phyloP scores from a whole-genome alignment of 1,140 invertebrate genomes.

The Drosophila sturtevanti region DNA sequence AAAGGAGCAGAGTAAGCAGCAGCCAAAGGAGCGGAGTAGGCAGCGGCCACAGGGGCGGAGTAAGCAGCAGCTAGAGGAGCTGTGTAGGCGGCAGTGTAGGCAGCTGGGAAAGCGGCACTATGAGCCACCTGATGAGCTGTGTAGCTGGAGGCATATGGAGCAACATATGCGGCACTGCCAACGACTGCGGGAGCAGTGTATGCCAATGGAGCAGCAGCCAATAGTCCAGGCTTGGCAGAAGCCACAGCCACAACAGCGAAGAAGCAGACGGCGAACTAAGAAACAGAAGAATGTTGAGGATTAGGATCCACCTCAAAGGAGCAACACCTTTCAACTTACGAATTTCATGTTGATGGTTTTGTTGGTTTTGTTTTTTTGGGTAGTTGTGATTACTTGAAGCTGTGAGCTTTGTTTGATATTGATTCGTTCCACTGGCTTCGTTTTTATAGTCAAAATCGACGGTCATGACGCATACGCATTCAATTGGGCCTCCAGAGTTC shows the following conservation, averaged over 20 bases:
- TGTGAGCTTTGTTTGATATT: conserved; percentile 65
- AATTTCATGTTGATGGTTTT: conserved; percentile 74
- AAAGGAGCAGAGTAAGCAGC: conserved; percentile 73
- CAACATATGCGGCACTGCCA: conserved; percentile 82
- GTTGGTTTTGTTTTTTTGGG: conserved; percentile 21
- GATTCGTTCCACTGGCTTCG: conserved; percentile 2
- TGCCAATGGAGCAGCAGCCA: conserved; percentile 77
- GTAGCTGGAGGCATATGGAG: conserved; percentile 82
- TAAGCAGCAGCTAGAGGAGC: conserved; percentile 41
- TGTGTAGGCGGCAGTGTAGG: conserved; percentile 45
- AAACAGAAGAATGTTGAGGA: not conserved
- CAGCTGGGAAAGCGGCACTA: conserved; percentile 68
- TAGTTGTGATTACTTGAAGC: conserved; percentile 57
- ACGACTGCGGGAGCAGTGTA: conserved; percentile 79
- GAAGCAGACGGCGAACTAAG: conserved; percentile 74
- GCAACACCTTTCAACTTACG: conserved; percentile 55
- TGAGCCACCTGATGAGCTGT: conserved; percentile 54
- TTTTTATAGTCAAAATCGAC: conserved; percentile 51
- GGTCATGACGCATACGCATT: conserved; percentile 46
- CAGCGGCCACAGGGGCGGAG: conserved; percentile 72
- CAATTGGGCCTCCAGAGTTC: conserved; percentile 12
- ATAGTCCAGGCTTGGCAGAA: conserved; percentile 64
- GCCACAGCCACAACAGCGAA: conserved; percentile 71
- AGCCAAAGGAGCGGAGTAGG: conserved; percentile 43
- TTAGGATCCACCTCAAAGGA: not conserved